Base-by-base conservation (phyloP, 1,140 invertebrate genomes). In the Zaprionus nigranus region DNA sequence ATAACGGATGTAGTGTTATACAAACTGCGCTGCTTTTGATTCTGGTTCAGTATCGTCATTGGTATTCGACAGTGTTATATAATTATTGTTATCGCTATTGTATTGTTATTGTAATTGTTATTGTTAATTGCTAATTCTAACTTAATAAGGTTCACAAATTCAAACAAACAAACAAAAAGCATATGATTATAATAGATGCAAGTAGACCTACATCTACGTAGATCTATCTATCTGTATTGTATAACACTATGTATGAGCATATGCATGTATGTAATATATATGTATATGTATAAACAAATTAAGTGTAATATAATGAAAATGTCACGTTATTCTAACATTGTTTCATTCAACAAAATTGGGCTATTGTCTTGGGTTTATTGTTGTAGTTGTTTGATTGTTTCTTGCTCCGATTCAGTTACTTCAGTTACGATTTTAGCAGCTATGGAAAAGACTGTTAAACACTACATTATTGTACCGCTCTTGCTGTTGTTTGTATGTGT, bases 351-450 rank as follows among this genome's bases (percentile, higher is more conserved):
- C 74, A 81, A 82, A 86, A 81, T 82, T 82, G 86, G 85, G 86
- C 85, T 90, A 90, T 90, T 90, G 85, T 75, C 66, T 74, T 75
- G 57, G 61, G 53, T 54, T 71, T 65, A 61, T 83, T 77, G 78
- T 76, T 79, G 76, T 83, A 74, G 75, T 73, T 70, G 59, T 90
- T 91, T 91, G 88, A 91, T 91, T 91, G 88, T 91, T 90, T 84
- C 73, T 81, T 91, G 87, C 87, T 91, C 87, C 62, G 78, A 81
- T 76, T 87, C 83, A 91, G 79, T 79, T 85, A 88, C 85, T 82
- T 91, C 56, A 78, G 66, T 87, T 84, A 60, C 67, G 67, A 40
- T 75, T 67, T 70, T 74, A 66, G 57, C 65, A 72, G 75, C 80
- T 81, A 78, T 79, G 72, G 81, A 56, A 56, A 62, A 67, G 65